Evolutionary conservation across 2,888 invertebrate species (phyloP).

Genomic region (Melinaea menophilus): DNA sequence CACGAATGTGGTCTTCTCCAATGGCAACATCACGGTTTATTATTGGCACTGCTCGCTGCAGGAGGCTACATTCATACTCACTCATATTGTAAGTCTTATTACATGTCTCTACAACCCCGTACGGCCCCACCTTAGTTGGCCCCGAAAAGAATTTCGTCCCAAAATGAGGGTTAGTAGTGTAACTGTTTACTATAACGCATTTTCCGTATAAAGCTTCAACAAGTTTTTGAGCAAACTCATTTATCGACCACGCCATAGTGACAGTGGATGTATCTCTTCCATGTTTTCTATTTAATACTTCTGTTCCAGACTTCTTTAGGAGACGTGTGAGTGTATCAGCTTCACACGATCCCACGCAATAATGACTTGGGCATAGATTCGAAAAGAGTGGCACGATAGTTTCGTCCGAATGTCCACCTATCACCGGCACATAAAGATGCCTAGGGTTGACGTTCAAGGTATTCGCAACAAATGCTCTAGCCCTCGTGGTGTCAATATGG

Average conservation of each 20-base stretch:
- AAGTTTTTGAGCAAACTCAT: slow-evolving; percentile 51
- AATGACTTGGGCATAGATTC: slow-evolving; percentile 43
- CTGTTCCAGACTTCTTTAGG: slow-evolving; percentile 50
- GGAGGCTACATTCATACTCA: slow-evolving; percentile 45
- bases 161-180: slow-evolving; percentile 52
- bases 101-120: slow-evolving; percentile 47
- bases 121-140: slow-evolving; percentile 47
- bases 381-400: slow-evolving; percentile 61
- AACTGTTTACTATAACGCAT: slow-evolving; percentile 46
- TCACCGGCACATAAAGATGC: slow-evolving; percentile 49
- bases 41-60: slow-evolving; percentile 41
- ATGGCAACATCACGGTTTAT: slow-evolving; percentile 48
- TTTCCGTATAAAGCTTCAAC: slow-evolving; percentile 47
- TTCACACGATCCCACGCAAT: slow-evolving; percentile 40
- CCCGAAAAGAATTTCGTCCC: slow-evolving; percentile 59
- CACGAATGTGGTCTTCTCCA: slow-evolving; percentile 50
- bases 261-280: slow-evolving; percentile 48
- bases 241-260: slow-evolving; percentile 54
- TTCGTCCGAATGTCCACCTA: slow-evolving; percentile 60
- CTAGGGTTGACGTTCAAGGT: slow-evolving; percentile 43
- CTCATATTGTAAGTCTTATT: slow-evolving; percentile 40
- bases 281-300: slow-evolving; percentile 48
- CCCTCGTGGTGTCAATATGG: slow-evolving; percentile 51
- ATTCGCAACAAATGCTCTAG: slow-evolving; percentile 43
- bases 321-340: slow-evolving; percentile 51